Conservation (phyloP, 2,888 invertebrate genomes). For the Ormyrus rosae region DNA sequence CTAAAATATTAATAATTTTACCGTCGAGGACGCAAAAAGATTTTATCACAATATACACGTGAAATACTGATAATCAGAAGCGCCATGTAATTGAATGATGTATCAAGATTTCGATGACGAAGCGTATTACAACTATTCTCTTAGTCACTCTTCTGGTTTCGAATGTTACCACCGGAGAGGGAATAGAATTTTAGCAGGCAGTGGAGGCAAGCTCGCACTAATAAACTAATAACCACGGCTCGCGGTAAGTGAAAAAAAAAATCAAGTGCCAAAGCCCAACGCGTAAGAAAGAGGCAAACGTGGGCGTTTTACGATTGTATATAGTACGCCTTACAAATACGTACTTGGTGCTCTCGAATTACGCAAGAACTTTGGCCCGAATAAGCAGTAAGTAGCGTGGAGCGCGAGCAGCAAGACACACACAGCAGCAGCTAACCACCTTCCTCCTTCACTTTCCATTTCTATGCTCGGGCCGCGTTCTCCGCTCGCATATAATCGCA, state of each 20-base stretch:
- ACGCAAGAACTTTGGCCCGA: conserved; percentile 4
- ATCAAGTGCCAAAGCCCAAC: background rate
- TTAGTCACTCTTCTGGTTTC: no score
- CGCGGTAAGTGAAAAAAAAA: background rate
- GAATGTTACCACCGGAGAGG: no score
- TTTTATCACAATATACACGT: no score
- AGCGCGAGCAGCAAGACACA: background rate
- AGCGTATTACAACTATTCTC: no score
- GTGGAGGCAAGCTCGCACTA: no score
- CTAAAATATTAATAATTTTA: no score
- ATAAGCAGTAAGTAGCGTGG: no score
- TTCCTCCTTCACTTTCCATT: conserved; percentile 41
- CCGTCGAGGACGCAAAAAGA: no score
- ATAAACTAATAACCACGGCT: background rate
- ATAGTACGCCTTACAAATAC: background rate
- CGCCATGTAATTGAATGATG: no score
- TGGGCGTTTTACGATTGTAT: conserved; percentile 4
- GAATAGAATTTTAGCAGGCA: no score
- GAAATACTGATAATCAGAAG: no score
- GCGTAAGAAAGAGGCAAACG: conserved; percentile 1
- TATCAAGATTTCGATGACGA: no score
- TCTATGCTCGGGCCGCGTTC: conserved; percentile 11
- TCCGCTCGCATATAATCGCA: background rate
- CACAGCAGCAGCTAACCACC: conserved; percentile 5
- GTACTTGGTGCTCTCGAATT: conserved; percentile 29